Conservation (phyloP, 2,888 invertebrate genomes). For the Protula sp. region DNA sequence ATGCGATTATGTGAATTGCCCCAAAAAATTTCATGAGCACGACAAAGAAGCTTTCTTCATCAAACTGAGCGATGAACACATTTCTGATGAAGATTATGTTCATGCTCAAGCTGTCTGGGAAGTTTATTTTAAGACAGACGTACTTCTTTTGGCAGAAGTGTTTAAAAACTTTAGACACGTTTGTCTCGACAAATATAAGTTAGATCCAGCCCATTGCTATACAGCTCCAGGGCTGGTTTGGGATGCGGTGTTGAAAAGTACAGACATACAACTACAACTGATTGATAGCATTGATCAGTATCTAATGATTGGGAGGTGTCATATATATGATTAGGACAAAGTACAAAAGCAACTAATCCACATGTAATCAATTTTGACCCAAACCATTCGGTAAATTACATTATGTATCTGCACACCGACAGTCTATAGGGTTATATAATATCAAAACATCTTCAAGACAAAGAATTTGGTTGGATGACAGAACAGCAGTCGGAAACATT, state of each 20-base stretch:
- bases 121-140: conserved; percentile 9
- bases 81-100: conserved; percentile 4
- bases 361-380: neutral
- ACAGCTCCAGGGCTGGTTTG: conserved; percentile 34
- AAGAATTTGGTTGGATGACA: neutral
- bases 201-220: conserved; percentile 30
- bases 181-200: conserved; percentile 22
- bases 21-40: conserved; percentile 3
- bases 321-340: neutral
- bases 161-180: conserved; percentile 18
- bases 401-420: neutral
- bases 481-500: neutral
- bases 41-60: neutral
- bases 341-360: neutral
- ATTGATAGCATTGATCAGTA: conserved; percentile 28
- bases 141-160: conserved; percentile 4
- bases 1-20: conserved; percentile 5
- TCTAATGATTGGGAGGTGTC: conserved; percentile 16
- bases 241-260: conserved; percentile 30
- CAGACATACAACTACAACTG: conserved; percentile 25
- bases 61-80: conserved; percentile 1
- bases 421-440: conserved; percentile 1
- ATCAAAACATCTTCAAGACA: neutral
- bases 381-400: neutral
- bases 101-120: conserved; percentile 5